Evolutionary conservation across 2,113 vertebrate species (phyloP), one percentile per base, ranked within the genome.

Genomic region (Aix galericulata): DNA sequence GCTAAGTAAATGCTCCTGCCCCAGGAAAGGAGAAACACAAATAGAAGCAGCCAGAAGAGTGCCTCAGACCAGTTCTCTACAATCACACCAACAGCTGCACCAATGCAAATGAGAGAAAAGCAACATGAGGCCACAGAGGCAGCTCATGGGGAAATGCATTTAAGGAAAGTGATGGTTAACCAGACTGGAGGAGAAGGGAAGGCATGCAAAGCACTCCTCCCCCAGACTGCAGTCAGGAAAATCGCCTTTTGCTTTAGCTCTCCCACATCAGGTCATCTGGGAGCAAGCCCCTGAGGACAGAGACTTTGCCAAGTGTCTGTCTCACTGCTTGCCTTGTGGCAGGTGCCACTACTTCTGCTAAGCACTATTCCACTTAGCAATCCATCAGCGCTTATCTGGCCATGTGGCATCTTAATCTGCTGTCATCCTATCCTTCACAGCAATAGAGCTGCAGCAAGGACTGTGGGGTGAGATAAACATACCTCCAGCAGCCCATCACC

Each of bases 111-210:
- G 31, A 77, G 48, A 68, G 25, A 12, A 64, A 64, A 64, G 42
- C 0, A 0, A 16, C 1, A 0, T 1, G 0, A 77, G 44, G 60
- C 78, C 83, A 55, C 0, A 3, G 60, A 76, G 44, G 31, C 79
- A 88, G 66, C 52, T 90, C 44, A 1, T 0, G 7, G 58, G 66
- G 82, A 64, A 64, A 44, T 0, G 1, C 0, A 0, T 13, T 42
- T 6, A 8, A 56, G 68, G 62, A 31, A 46, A 83, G 52, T 0
- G 8, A 26, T 12, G 66, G 5, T 77, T 1, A 22, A 21, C 1
- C 58, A 50, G 56, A 7, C 6, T 13, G 4, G 40, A 48, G 42
- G 44, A 50, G 68, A 8, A 69, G 25, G 0, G 11, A 46, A 32
- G 62, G 6, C 1, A 58, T 8, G 53, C 2, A 0, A 13, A 44